Evolutionary conservation across 2,888 invertebrate species (phyloP).

Genomic region (Dorcus parallelipipedus): DNA sequence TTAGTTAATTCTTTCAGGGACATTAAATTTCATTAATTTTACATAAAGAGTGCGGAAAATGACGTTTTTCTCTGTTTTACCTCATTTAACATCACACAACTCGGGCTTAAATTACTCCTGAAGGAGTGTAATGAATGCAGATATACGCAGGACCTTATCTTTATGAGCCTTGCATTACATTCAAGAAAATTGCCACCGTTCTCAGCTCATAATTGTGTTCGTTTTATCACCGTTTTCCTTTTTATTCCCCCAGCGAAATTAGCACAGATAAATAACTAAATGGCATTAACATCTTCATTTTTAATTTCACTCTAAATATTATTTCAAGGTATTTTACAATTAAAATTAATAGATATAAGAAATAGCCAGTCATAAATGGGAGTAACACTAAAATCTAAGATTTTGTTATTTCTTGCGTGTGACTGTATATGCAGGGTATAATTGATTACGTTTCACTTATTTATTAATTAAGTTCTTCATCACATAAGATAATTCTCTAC

Average conservation of each 20-base stretch:
- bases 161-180: constrained; percentile 1
- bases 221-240: background rate
- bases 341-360: too few relatives aligned
- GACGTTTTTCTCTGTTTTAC: background rate
- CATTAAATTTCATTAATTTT: constrained; percentile 6
- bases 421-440: too few relatives aligned
- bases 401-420: too few relatives aligned
- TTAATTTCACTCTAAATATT: too few relatives aligned
- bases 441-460: too few relatives aligned
- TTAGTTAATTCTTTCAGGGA: constrained; percentile 1
- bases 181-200: constrained; percentile 7
- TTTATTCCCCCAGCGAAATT: background rate
- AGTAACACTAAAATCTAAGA: too few relatives aligned
- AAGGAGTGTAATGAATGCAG: constrained; percentile 5
- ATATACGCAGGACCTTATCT: constrained; percentile 4
- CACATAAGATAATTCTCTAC: too few relatives aligned
- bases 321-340: too few relatives aligned
- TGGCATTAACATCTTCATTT: too few relatives aligned
- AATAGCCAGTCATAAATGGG: too few relatives aligned
- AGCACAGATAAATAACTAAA: too few relatives aligned
- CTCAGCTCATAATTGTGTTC: constrained; percentile 4
- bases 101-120: background rate
- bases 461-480: too few relatives aligned
- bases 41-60: background rate
- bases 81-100: background rate